Evolutionary conservation across 2,797 vertebrate genomes (phyloP).

Genomic region (Rhinichthys osculus): DNA sequence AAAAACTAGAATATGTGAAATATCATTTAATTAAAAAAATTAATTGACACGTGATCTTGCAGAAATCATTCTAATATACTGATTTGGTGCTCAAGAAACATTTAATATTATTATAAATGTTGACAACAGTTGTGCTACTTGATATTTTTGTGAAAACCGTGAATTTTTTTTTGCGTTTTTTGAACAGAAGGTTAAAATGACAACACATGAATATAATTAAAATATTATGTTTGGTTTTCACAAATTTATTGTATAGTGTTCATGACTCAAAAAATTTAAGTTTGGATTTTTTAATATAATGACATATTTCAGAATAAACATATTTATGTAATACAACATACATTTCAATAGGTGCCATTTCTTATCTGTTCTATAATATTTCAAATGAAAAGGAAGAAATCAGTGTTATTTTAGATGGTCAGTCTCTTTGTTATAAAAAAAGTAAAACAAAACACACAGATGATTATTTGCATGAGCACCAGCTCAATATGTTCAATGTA

Average conservation of each 20-base stretch:
- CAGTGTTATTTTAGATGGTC: not conserved
- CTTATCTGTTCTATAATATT: constrained; percentile 1
- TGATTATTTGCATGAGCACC: not conserved
- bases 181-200: not conserved
- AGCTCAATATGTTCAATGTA: too few relatives aligned
- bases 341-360: not conserved
- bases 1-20: not conserved
- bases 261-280: not conserved
- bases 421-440: not conserved
- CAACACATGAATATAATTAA: not conserved
- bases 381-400: not conserved
- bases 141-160: not conserved
- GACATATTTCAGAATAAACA: not conserved
- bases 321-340: not conserved
- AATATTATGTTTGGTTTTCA: not conserved
- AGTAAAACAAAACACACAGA: not conserved
- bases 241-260: not conserved
- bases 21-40: not conserved
- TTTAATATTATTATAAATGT: not conserved
- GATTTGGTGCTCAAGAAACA: not conserved
- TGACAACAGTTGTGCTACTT: not conserved
- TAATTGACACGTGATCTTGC: not conserved
- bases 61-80: not conserved
- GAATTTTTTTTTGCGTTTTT: not conserved
- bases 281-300: not conserved